phyloP scores from a whole-genome alignment of 1,140 invertebrate genomes.

The Drosophila ogumai region DNA sequence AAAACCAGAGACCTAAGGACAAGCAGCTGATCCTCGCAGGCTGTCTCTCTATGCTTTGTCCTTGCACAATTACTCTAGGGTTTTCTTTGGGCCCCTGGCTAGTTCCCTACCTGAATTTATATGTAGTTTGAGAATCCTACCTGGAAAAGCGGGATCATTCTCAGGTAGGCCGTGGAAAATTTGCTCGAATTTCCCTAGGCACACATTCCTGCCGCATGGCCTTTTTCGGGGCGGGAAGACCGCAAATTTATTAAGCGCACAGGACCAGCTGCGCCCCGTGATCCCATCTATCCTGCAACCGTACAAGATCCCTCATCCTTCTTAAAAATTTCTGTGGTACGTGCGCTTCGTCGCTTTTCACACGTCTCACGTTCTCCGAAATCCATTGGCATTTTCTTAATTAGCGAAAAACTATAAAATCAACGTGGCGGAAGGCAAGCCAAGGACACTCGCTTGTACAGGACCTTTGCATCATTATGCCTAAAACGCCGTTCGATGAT shows the following conservation, averaged over 20 bases:
- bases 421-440: conserved; percentile 51
- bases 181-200: conserved; percentile 51
- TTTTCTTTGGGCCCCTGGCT: conserved; percentile 4
- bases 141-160: conserved; percentile 57
- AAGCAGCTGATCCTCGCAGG: conserved; percentile 52
- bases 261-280: conserved; percentile 47
- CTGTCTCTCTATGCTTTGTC: conserved; percentile 45
- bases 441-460: conserved; percentile 22
- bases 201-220: conserved; percentile 44
- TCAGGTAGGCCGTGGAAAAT: conserved; percentile 67
- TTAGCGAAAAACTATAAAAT: conserved; percentile 68
- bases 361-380: conserved; percentile 52
- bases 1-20: conserved; percentile 9
- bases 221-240: conserved; percentile 78
- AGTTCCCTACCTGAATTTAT: conserved; percentile 45
- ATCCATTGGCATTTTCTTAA: conserved; percentile 34
- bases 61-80: conserved; percentile 34
- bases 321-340: conserved; percentile 38
- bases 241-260: conserved; percentile 74
- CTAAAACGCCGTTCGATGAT: conserved; percentile 27
- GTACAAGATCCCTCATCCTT: conserved; percentile 27
- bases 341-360: conserved; percentile 62
- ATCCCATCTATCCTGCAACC: conserved; percentile 24
- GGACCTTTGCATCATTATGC: conserved; percentile 20
- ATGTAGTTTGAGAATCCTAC: conserved; percentile 36